Conservation (phyloP, 2,797 vertebrate genomes). For the Amblyraja radiata region DNA sequence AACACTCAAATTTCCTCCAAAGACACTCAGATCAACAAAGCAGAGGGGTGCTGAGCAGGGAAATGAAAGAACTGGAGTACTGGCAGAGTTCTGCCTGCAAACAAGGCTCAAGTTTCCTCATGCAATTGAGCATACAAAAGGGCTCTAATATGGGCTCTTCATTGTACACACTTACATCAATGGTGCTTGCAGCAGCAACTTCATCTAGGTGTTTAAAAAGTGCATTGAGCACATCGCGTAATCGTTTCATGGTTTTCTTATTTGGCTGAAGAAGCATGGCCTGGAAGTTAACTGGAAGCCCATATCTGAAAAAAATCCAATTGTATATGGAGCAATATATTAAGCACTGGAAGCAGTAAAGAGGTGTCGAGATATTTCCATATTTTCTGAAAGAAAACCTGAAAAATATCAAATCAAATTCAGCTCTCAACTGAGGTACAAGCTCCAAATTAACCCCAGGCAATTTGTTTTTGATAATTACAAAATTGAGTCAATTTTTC, state of each 20-base stretch:
- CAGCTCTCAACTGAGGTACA: no score
- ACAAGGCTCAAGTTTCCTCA: background rate
- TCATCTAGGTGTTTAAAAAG: constrained; percentile 83
- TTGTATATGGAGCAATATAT: background rate
- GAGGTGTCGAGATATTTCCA: background rate
- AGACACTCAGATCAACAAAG: no score
- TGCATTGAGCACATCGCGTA: constrained; percentile 72
- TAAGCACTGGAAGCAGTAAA: background rate
- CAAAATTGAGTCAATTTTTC: background rate
- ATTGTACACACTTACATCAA: constrained; percentile 65
- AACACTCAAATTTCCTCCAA: background rate
- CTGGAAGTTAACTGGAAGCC: constrained; percentile 86
- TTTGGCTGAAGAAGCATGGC: constrained; percentile 79
- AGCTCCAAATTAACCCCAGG: background rate
- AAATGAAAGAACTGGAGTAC: background rate
- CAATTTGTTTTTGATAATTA: background rate
- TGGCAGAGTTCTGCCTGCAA: background rate
- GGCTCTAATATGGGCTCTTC: background rate
- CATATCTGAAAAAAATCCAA: constrained; percentile 66
- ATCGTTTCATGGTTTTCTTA: constrained; percentile 68
- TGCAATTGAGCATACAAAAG: background rate
- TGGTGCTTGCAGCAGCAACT: constrained; percentile 63
- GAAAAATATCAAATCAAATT: background rate
- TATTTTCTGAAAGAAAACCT: background rate
- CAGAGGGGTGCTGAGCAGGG: background rate